Evolutionary conservation across 2,888 invertebrate genomes (phyloP).

Genomic region (Tipula vernalis): DNA sequence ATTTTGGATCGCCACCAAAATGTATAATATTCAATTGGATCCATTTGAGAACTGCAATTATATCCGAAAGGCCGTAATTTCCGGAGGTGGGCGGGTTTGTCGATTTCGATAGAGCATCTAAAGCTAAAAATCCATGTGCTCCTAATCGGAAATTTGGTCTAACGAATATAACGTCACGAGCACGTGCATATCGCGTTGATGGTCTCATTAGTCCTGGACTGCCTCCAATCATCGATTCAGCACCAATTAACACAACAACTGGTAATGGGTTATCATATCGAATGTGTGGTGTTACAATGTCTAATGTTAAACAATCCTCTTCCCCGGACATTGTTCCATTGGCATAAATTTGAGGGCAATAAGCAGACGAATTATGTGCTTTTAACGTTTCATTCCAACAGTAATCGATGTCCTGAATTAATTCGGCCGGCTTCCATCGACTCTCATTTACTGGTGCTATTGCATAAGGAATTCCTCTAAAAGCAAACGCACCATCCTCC

Average conservation of each 20-base stretch:
- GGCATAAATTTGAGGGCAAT: conserved; percentile 57
- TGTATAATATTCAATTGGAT: conserved; percentile 66
- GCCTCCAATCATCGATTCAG: conserved; percentile 65
- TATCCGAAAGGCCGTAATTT: conserved; percentile 75
- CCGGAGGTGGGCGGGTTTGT: conserved; percentile 66
- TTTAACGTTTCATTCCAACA: conserved; percentile 69
- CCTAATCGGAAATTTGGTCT: conserved; percentile 74
- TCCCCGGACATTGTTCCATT: conserved; percentile 53
- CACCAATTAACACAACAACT: conserved; percentile 70
- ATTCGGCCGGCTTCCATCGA: conserved; percentile 58
- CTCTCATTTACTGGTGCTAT: conserved; percentile 53
- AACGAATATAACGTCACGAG: conserved; percentile 73
- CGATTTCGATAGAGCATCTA: conserved; percentile 53
- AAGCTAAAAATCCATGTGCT: conserved; percentile 68
- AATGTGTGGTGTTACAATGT: conserved; percentile 70
- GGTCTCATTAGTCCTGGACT: conserved; percentile 60
- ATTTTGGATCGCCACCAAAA: conserved; percentile 68
- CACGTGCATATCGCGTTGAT: conserved; percentile 60
- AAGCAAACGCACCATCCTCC: conserved; percentile 66
- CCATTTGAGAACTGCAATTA: conserved; percentile 66
- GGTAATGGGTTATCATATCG: conserved; percentile 66
- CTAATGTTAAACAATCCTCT: conserved; percentile 74
- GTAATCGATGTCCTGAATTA: conserved; percentile 50
- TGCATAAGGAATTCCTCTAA: conserved; percentile 73
- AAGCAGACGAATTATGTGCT: conserved; percentile 51